A percentile compares a stretch with the other conserved stretches of the same genome.
Conservation (phyloP, 2,113 vertebrate species). For the Corythornis madagascariensis region DNA sequence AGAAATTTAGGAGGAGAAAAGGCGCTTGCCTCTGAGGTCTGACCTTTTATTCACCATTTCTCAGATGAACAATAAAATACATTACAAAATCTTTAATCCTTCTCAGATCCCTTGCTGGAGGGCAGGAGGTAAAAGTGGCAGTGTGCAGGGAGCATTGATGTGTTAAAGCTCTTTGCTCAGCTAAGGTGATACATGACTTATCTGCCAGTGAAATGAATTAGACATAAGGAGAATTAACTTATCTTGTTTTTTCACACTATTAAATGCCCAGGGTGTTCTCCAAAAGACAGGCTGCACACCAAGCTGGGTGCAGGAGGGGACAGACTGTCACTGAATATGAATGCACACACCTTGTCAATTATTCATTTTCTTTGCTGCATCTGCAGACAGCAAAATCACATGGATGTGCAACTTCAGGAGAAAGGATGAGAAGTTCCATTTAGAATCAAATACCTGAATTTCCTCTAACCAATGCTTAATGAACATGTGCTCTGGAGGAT, state of each 20-base stretch:
- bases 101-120: neutral
- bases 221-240: neutral
- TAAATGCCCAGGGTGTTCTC: neutral
- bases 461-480: neutral
- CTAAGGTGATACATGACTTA: neutral
- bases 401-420: neutral
- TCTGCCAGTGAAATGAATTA: neutral
- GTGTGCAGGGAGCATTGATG: neutral
- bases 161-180: neutral
- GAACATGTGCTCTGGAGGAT: conserved; percentile 4
- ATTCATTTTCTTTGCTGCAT: neutral
- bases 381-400: neutral
- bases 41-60: neutral
- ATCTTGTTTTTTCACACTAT: neutral
- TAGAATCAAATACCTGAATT: neutral
- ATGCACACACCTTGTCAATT: neutral
- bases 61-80: neutral
- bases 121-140: neutral
- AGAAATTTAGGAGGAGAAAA: neutral
- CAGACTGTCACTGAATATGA: neutral
- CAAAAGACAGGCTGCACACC: neutral
- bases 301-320: neutral
- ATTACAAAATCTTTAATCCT: neutral
- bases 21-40: neutral
- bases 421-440: neutral